These are phyloP conservation scores for Achatina immaculata DNA, from an alignment of 1,140 invertebrate genomes.

Conservation along the genomic window DNA sequence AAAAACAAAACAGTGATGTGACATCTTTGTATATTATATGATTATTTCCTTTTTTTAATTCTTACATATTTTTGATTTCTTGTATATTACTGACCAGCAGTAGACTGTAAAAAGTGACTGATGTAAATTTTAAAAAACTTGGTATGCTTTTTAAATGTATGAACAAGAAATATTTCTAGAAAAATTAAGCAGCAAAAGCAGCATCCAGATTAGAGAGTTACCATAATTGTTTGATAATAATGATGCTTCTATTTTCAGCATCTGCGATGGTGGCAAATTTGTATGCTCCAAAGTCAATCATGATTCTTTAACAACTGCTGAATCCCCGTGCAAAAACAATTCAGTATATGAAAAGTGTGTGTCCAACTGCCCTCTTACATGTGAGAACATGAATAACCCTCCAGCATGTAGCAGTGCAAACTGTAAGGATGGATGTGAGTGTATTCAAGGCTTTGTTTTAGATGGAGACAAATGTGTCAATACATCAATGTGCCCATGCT, in stretches of 20 bases:
- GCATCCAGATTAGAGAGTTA: too few relatives aligned
- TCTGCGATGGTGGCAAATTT: conserved; percentile 75
- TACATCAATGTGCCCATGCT: conserved; percentile 84
- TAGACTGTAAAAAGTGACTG: too few relatives aligned
- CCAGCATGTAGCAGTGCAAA: conserved; percentile 69
- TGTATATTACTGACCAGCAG: too few relatives aligned
- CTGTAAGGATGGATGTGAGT: conserved; percentile 83
- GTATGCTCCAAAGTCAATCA: conserved; percentile 65
- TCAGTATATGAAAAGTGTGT: conserved; percentile 82
- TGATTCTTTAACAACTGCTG: conserved; percentile 73
- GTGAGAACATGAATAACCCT: conserved; percentile 82
- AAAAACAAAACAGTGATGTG: too few relatives aligned
- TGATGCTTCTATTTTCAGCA: conserved; percentile 75
- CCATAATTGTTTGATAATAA: too few relatives aligned
- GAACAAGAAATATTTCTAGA: too few relatives aligned
- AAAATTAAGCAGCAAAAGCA: too few relatives aligned
- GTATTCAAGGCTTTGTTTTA: conserved; percentile 77
- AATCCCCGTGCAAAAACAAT: conserved; percentile 70
- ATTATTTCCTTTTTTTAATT: too few relatives aligned
- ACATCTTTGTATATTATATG: too few relatives aligned
- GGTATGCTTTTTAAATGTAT: too few relatives aligned
- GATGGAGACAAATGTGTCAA: conserved; percentile 79
- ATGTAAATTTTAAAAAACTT: too few relatives aligned
- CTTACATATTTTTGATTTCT: too few relatives aligned
- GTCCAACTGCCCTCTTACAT: conserved; percentile 82